phyloP scores from a whole-genome alignment of 2,888 invertebrate genomes.

The Acanthosepion pharaonis region DNA sequence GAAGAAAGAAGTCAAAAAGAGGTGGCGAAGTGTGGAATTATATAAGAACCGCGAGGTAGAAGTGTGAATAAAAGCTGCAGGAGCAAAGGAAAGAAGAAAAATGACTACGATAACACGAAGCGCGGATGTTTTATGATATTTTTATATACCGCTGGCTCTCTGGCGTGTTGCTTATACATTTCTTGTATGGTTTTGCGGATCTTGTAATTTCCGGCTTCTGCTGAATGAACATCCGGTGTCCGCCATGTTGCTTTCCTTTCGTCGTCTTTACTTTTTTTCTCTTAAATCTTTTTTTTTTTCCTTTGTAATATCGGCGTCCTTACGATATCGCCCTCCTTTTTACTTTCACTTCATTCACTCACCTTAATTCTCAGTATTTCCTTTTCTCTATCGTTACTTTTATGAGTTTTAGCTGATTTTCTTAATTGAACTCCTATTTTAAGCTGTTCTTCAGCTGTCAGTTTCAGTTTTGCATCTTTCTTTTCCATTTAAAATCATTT shows the following conservation, averaged over 20 bases:
- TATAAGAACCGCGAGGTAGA: neutral
- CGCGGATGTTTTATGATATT: slow-evolving; percentile 33
- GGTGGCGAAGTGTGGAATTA: too few relatives aligned
- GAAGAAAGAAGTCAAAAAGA: neutral
- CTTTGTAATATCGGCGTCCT: neutral
- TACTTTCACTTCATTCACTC: neutral
- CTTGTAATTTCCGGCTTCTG: slow-evolving; percentile 13
- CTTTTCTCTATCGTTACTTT: neutral
- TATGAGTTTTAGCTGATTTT: too few relatives aligned
- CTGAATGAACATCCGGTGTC: slow-evolving; percentile 33
- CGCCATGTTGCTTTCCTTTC: neutral
- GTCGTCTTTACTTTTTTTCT: neutral
- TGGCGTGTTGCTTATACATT: slow-evolving; percentile 14
- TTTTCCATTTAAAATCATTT: too few relatives aligned
- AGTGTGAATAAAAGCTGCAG: neutral
- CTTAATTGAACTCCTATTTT: too few relatives aligned
- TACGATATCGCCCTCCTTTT: neutral
- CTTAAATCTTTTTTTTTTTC: neutral
- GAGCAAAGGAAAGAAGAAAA: neutral
- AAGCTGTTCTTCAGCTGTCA: too few relatives aligned
- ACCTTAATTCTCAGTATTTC: neutral
- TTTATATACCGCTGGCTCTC: slow-evolving; percentile 7
- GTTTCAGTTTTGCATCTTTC: too few relatives aligned
- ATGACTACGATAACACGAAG: neutral
- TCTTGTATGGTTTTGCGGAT: slow-evolving; percentile 11